Evolutionary conservation across 2,797 vertebrate genomes (phyloP), one percentile per base, ranked within the genome.

Genomic region (Gymnoscopelus microlampas): DNA sequence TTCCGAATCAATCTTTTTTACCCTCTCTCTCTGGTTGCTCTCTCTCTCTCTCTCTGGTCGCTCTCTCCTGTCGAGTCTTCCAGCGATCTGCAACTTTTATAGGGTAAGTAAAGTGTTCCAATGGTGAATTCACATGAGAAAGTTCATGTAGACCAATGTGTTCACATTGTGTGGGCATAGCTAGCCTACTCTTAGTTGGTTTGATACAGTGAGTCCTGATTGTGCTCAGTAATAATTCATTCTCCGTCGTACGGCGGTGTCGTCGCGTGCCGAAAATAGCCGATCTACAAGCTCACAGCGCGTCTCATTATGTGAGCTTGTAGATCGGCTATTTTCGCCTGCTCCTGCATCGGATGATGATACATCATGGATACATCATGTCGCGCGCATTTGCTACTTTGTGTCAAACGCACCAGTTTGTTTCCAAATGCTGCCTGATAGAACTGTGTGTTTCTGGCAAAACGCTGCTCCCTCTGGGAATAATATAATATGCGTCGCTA

Each of bases 31-130:
- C 60, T 19, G 19, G 19, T 19, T 1, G 19, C 19, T 68, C 54
- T 60, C 71, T 70, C 73, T 78, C 62, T 74, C 26, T 74, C 57
- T 73, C 60, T 69, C 55, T 60, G n/a, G n/a, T n/a, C n/a, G n/a
- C 73, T 68, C 73, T 78, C 62, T 74, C 39, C 39, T 44, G 39
- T 44, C 39, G 39, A 53, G 50, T 57, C 53, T 23, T 67, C 62
- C 66, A 4, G 54, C 60, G 70, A 68, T 32, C 56, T 76, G 29
- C 74, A 54, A 12, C 73, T 58, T 66, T 65, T 54, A 23, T 74
- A 29, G 73, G 87, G 89, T 91, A 78, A 86, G 89, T 44, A 44
- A 39, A 7, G 8, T 78, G 59, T 56, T 67, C 76, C 63, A 19
- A 19, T 71, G 15, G 4, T 53, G 0, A 64, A 65, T 75, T 77